Percentiles rank a stretch among this genome's conserved stretches.
These are phyloP conservation scores for Bolinopsis microptera DNA, from an alignment of 37 sponge, comb jelly and placozoan species.

Conservation along the genomic window DNA sequence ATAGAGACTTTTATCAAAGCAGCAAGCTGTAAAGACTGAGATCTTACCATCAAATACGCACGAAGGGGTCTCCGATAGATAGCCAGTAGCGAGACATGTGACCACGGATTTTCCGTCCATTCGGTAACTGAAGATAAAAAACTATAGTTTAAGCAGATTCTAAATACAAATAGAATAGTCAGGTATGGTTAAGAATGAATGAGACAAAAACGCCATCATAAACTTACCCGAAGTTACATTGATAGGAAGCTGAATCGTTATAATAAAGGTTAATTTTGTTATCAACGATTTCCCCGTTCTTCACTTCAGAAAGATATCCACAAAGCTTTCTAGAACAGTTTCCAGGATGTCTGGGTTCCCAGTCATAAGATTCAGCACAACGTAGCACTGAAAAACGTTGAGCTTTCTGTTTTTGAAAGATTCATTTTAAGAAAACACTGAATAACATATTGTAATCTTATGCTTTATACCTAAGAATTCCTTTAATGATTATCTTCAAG, in stretches of 20 bases:
- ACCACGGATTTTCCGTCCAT: neutral
- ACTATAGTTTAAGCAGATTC: neutral
- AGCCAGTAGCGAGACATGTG: neutral
- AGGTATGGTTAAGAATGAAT: neutral
- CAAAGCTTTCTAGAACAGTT: neutral
- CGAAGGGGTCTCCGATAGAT: neutral
- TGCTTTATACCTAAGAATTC: too few species aligned
- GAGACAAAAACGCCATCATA: neutral
- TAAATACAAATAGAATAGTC: neutral
- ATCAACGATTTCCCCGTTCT: neutral
- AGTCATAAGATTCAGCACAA: neutral
- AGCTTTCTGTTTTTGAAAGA: too few species aligned
- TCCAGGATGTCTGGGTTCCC: neutral
- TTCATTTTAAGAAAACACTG: too few species aligned
- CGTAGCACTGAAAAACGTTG: neutral
- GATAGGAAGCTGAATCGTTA: neutral
- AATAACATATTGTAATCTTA: too few species aligned
- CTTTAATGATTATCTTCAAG: too few species aligned
- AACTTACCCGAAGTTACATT: conserved; percentile 15
- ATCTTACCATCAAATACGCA: conserved; percentile 41
- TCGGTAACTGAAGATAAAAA: neutral
- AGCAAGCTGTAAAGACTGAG: neutral
- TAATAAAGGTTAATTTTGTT: neutral
- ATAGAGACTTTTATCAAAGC: too few species aligned
- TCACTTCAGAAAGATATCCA: neutral